Percentiles rank a stretch among this genome's conserved stretches.
Conservation (phyloP, 1,140 invertebrate species). For the Drosophila yakuba region DNA sequence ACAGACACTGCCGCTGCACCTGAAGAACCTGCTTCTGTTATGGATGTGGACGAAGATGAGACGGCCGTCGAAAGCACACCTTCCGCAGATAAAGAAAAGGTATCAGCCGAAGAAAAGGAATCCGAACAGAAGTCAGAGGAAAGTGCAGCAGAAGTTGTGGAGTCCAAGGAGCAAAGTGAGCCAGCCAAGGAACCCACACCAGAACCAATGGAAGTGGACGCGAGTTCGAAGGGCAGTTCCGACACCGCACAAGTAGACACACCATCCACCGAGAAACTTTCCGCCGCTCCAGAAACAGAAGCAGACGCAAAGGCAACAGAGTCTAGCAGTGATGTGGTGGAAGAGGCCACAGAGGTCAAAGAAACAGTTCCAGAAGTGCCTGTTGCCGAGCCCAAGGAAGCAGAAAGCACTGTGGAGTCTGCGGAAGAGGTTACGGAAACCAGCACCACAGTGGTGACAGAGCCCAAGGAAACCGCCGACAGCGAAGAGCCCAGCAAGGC, state of each 20-base stretch:
- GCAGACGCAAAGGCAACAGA: constrained; percentile 16
- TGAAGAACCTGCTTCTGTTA: constrained; percentile 29
- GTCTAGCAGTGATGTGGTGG: constrained; percentile 42
- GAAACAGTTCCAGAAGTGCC: constrained; percentile 34
- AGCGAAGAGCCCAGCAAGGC: constrained; percentile 15
- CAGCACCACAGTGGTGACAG: constrained; percentile 12
- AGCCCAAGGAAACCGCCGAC: constrained; percentile 22
- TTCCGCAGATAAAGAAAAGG: constrained; percentile 22
- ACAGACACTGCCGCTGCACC: constrained; percentile 28
- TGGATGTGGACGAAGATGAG: constrained; percentile 64
- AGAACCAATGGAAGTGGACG: constrained; percentile 79
- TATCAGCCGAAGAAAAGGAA: constrained; percentile 24
- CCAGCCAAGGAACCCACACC: constrained; percentile 59
- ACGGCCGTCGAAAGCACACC: constrained; percentile 15
- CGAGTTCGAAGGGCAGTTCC: constrained; percentile 61
- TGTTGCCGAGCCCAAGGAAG: constrained; percentile 25
- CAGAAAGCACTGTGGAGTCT: constrained; percentile 8
- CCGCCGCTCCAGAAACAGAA: not conserved
- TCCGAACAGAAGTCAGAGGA: constrained; percentile 33
- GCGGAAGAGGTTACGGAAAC: constrained; percentile 16
- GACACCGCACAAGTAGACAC: constrained; percentile 44
- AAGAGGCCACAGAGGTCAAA: constrained; percentile 48
- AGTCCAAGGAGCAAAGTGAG: constrained; percentile 40
- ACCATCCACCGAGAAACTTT: constrained; percentile 19
- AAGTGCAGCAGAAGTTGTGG: constrained; percentile 12